Base-by-base conservation (phyloP, 92 coral and sea anemone genomes). In the Epizoanthus ramosus region DNA sequence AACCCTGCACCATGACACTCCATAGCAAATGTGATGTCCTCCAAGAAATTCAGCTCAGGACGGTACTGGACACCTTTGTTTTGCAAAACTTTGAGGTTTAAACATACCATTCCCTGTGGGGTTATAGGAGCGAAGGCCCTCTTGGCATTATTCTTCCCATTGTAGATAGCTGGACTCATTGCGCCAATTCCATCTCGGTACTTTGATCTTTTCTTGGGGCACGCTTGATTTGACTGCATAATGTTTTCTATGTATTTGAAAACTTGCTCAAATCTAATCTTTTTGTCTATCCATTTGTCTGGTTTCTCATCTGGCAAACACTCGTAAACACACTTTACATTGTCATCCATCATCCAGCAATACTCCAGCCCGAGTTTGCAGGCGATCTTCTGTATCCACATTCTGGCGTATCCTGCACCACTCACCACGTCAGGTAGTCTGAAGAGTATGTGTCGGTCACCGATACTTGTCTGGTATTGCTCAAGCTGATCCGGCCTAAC, bases 311-410 rank as follows among this genome's bases (percentile, higher is more conserved):
- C n/a, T n/a, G 88, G 81, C 28, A 68, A 65, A 9, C 45, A 71
- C 58, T 88, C 91, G 43, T 69, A 77, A 35, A 88, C 79, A 69
- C 84, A 74, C 69, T 84, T 74, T 3, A 88, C 45, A 31, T 84
- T 85, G 70, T 88, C 91, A 56, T 88, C 91, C 64, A 73, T 84
- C 91, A 88, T 88, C 91, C 88, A 88, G 54, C 71, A 83, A 57
- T 80, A 88, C 6, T 79, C 50, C 68, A 88, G 57, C 45, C 81
- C 66, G 23, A 87, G 57, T 3, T 68, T 50, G 17, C 63, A 31
- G 57, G 91, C 91, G 37, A 87, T 83, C 74, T 87, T 87, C 63
- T 75, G 90, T 63, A 87, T 88, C 91, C 91, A 88, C 23, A 39
- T 47, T 47, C 88, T 53, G 1, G 91, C 53, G 28, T 88, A 88